Percentiles rank a stretch among this genome's conserved stretches.
Conservation (phyloP, 2,113 vertebrate genomes). For the Protobothrops mucrosquamatus region DNA sequence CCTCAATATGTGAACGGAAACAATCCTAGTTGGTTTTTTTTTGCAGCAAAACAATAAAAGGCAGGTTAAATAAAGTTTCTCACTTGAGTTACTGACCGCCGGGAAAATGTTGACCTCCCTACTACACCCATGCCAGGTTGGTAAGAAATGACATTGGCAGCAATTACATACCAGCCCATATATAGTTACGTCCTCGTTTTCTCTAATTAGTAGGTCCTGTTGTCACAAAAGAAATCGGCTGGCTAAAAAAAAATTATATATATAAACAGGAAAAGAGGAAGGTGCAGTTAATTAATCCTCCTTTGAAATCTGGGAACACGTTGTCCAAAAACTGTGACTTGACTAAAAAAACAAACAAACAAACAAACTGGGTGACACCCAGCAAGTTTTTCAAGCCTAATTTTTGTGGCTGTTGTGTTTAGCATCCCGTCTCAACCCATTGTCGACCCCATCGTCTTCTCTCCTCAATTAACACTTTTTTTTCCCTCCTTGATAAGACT, state of each 20-base stretch:
- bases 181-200: not conserved
- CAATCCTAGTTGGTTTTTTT: not conserved
- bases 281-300: not conserved
- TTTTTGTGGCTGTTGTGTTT: not conserved
- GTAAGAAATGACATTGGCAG: not conserved
- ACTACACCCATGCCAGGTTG: not conserved
- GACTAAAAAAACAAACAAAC: not conserved
- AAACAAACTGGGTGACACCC: not conserved
- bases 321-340: not conserved
- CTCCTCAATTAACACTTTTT: not conserved
- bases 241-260: not conserved
- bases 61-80: not conserved
- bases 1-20: not conserved
- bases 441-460: not conserved
- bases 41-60: slow-evolving; percentile 8
- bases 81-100: not conserved
- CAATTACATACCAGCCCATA: not conserved
- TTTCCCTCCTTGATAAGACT: not conserved
- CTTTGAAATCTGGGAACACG: not conserved
- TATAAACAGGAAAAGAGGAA: not conserved
- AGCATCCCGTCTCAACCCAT: not conserved
- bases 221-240: slow-evolving; percentile 2
- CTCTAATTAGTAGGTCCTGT: slow-evolving; percentile 2
- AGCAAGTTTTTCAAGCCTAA: not conserved
- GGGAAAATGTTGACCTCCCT: not conserved